Base-by-base conservation (phyloP, 2,888 invertebrate genomes). In the Stenchaetothrips biformis region DNA sequence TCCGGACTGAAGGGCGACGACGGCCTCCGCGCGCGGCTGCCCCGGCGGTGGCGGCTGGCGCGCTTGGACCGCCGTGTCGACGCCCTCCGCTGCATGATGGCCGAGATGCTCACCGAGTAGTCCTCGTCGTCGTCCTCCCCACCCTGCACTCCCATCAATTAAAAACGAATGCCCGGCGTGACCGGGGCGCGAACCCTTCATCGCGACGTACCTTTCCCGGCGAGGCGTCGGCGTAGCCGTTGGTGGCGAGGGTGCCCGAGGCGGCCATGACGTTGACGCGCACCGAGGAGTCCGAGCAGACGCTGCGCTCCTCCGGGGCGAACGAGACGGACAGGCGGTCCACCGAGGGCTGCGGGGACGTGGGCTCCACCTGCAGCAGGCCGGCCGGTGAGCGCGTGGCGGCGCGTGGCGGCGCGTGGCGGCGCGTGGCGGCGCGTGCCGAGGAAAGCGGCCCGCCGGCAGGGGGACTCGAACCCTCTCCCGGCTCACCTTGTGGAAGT, bases 61-160 rank as follows among this genome's bases (percentile, higher is more conserved):
- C 67, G 67, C 80, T 92, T 89, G 7, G 92, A 92, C 78, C 92
- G 90, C 80, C 93, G 90, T 49, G 92, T 90, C 82, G 94, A 95
- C 79, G 93, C 94, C 80, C 94, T 89, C 80, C 94, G 89, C 86
- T 93, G 93, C 84, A 96, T 90, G 83, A 95, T 95, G 2, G 93
- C 95, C 84, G 93, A 94, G 81, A 95, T 92, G 84, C 95, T 96
- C 11, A 92, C 92, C 0, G 95, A 95, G 86, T 96, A 95, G 86
- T 96, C 95, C 84, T 94, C 94, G 82, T 95, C 94, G 83, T 94
- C 94, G 27, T 85, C 86, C 80, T 83, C 84, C 94, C 0, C 91
- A 91, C 13, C 88, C 90, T 13, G 79, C 84, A 79, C 90, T 85
- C 37, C 84, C 89, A 78, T n/a, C n/a, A n/a, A n/a, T n/a, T n/a